Conservation (phyloP, 2,113 vertebrate genomes). For the Irena cyanogastra region DNA sequence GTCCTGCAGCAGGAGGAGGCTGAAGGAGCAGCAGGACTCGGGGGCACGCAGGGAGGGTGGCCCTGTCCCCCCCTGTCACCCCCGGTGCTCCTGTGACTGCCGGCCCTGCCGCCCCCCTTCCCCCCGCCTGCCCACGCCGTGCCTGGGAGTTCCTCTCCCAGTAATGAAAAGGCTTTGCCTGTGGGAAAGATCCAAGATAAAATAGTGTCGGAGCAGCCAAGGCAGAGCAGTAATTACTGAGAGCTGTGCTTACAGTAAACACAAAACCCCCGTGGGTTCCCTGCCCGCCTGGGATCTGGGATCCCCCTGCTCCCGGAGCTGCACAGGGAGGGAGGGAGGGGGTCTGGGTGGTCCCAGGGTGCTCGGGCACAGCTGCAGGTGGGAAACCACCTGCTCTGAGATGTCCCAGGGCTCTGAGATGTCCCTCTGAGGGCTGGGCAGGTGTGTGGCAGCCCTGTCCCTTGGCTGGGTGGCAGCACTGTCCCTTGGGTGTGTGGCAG, state of each 20-base stretch:
- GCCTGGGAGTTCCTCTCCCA: conserved; percentile 23
- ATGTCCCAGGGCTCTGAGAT: background rate
- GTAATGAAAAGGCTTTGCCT: conserved; percentile 53
- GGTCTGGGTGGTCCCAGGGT: background rate
- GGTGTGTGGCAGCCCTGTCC: background rate
- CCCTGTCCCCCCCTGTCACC: background rate
- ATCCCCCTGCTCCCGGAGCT: background rate
- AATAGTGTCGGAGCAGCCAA: background rate
- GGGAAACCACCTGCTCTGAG: background rate
- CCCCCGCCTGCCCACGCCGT: background rate
- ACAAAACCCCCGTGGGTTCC: background rate
- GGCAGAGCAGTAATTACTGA: conserved; percentile 28
- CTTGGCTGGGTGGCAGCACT: background rate
- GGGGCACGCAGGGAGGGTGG: background rate
- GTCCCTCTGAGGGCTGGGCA: background rate
- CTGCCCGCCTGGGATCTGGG: background rate
- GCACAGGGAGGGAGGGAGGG: background rate
- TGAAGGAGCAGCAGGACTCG: background rate
- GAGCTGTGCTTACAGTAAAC: conserved; percentile 51
- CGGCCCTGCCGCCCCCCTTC: background rate
- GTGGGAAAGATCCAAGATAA: conserved; percentile 52
- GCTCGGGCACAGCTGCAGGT: fast-evolving
- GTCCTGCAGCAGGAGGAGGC: background rate
- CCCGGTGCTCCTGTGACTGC: background rate
- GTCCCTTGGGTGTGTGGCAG: background rate